Base-by-base conservation (phyloP, 2,797 vertebrate genomes). In the Sparidentex hasta region DNA sequence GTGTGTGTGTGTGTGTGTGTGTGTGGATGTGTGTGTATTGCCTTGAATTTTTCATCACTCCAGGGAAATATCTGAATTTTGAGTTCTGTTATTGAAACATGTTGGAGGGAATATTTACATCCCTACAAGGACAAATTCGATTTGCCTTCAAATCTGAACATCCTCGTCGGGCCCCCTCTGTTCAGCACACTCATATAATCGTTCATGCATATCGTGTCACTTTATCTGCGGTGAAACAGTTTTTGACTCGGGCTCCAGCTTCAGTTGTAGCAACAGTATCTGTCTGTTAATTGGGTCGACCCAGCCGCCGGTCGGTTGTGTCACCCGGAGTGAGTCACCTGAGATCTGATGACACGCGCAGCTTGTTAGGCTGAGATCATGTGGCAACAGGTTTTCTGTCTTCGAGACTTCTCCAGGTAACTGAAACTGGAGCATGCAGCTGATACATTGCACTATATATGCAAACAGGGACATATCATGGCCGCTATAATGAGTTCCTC, bases 291-390 rank as follows among this genome's bases (percentile, higher is more conserved):
- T 84, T 46, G 73, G 83, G 88, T 87, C 76, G 83, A 61, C 55
- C 59, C 50, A 44, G 46, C 20, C 27, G 57, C 41, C 67, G 76
- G 66, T 80, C 74, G 75, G 71, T 72, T 59, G 47, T 78, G 65
- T 84, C 73, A 71, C 63, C 29, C 63, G 18, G 44, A 75, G 58
- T 20, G 65, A 57, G 76, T 78, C 59, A 81, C 74, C 70, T 63
- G 79, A 86, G 80, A 90, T 86, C 88, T 88, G 67, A 92, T 94
- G 90, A 90, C 63, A 65, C 29, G 11, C 17, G 75, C 54, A 68
- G 43, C 69, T 80, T 54, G 63, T 77, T 77, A 56, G 65, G 46
- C n/a, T 51, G 59, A 82, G 88, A 91, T 95, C 89, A 76, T 55
- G 65, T 94, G 61, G 64, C 90, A 73, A 17, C 5, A 57, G 46